Base-by-base conservation (phyloP, 2,888 invertebrate species). In the Leucophenga montana region DNA sequence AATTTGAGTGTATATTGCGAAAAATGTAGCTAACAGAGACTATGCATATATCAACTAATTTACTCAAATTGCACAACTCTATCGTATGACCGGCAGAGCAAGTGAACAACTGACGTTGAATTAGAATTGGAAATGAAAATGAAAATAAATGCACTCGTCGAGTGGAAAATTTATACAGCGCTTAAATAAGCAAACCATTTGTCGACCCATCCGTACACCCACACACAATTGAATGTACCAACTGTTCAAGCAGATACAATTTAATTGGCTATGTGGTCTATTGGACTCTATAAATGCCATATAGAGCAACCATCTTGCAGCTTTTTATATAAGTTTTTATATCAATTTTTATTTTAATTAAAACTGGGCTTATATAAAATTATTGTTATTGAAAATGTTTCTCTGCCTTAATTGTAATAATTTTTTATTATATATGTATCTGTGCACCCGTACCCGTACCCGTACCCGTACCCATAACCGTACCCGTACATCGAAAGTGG, bases 31-130 rank as follows among this genome's bases (percentile, higher is more conserved):
- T 33, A 39, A 39, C 11, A 39, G 39, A 27, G 1, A 1, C 8
- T 33, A 9, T 18, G 39, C 27, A 31, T 48, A 64, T 64, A 18
- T 20, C 62, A 64, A 39, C 20, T 39, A 64, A 64, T 64, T 64
- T 64, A 22, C 62, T 48, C 22, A 64, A 48, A 64, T 64, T 57
- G 13, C 57, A 57, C n/a, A n/a, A n/a, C n/a, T n/a, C n/a, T n/a
- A n/a, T n/a, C n/a, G 27, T 3, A 59, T 64, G 33, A 0, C 39
- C 50, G 16, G 13, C 50, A 33, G 6, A 48, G 13, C 50, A 39
- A 61, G 22, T 57, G 57, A 57, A 57, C 31, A 27, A 57, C n/a
- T 27, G 57, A 57, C n/a, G 27, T 57, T 22, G 27, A 5, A 18
- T 50, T 50, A 50, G 8, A 39, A 18, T 61, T 16, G 2, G 39